These are phyloP conservation scores for Aurelia aurita DNA, from an alignment of 30 jellyfish, hydroid and myxozoan species.

Conservation along the genomic window DNA sequence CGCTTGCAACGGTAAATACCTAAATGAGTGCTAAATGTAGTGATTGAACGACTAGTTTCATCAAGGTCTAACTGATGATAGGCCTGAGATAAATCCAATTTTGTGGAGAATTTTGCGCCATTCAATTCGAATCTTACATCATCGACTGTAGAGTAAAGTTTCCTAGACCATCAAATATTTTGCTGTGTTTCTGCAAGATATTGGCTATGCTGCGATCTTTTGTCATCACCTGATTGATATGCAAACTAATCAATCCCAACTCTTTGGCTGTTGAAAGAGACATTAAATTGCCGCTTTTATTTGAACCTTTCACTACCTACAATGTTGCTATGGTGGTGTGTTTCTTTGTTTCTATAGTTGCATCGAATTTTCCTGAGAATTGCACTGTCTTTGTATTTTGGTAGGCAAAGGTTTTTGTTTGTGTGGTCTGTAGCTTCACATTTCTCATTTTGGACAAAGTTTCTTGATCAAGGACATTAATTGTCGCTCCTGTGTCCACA, in stretches of 20 bases:
- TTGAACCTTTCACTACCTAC: conserved; percentile 33
- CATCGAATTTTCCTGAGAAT: conserved; percentile 30
- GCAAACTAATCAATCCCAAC: conserved; percentile 17
- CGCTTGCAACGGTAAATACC: too few species aligned
- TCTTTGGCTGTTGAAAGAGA: conserved; percentile 41
- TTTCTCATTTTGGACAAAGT: conserved; percentile 3
- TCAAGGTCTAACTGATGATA: too few species aligned
- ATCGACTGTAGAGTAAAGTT: neutral
- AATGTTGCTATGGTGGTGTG: conserved; percentile 29
- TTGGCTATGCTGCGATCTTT: conserved; percentile 9
- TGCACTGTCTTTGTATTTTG: conserved; percentile 15
- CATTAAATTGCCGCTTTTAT: conserved; percentile 24
- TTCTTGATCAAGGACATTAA: conserved; percentile 1
- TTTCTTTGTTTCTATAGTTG: conserved; percentile 14
- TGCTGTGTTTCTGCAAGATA: conserved; percentile 12
- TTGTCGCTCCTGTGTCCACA: too few species aligned
- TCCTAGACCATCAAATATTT: conserved; percentile 12
- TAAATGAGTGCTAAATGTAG: too few species aligned
- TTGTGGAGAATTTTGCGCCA: too few species aligned
- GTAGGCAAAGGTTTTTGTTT: conserved; percentile 22
- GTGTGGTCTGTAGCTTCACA: neutral
- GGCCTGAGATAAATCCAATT: too few species aligned
- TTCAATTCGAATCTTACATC: too few species aligned
- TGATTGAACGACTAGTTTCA: too few species aligned
- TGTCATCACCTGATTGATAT: neutral